Evolutionary conservation across 2,113 vertebrate genomes (phyloP).

Genomic region (Balaeniceps rex): DNA sequence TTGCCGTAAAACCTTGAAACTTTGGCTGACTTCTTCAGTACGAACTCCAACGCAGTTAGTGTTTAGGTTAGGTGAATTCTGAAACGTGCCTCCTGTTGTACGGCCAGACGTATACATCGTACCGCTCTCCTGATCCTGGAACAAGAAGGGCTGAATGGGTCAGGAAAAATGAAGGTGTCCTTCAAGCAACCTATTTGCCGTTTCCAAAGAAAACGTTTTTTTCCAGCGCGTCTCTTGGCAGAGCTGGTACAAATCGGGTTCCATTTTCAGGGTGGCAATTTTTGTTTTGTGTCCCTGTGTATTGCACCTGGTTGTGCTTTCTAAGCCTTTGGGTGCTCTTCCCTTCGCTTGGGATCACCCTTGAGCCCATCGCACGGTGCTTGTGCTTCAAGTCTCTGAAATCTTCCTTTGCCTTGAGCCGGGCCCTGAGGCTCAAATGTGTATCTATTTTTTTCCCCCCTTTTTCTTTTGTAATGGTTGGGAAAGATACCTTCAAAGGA

Average conservation of each 20-base stretch:
- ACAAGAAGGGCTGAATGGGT: rapidly evolving
- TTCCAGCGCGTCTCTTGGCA: not conserved
- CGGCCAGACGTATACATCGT: rapidly evolving
- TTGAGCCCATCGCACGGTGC: rapidly evolving
- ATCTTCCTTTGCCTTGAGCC: not conserved
- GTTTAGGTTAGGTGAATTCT: not conserved
- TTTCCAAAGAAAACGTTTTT: not conserved
- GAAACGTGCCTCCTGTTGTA: rapidly evolving
- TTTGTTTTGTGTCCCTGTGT: not conserved
- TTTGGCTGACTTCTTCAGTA: not conserved
- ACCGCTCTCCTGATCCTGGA: rapidly evolving
- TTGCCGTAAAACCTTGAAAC: not conserved
- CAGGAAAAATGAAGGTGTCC: not conserved
- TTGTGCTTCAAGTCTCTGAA: not conserved
- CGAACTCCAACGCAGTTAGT: rapidly evolving
- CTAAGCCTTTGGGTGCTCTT: rapidly evolving
- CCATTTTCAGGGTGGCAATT: not conserved
- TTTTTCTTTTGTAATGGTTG: not conserved
- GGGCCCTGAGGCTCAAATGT: not conserved
- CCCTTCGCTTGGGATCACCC: not conserved
- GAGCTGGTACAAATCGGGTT: not conserved
- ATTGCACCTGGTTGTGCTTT: not conserved
- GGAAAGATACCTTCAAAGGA: not conserved
- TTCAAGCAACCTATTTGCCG: not conserved
- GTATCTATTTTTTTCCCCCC: not conserved